These are phyloP conservation scores for Fregetta grallaria DNA, from an alignment of 2,113 vertebrate genomes.

Conservation along the genomic window DNA sequence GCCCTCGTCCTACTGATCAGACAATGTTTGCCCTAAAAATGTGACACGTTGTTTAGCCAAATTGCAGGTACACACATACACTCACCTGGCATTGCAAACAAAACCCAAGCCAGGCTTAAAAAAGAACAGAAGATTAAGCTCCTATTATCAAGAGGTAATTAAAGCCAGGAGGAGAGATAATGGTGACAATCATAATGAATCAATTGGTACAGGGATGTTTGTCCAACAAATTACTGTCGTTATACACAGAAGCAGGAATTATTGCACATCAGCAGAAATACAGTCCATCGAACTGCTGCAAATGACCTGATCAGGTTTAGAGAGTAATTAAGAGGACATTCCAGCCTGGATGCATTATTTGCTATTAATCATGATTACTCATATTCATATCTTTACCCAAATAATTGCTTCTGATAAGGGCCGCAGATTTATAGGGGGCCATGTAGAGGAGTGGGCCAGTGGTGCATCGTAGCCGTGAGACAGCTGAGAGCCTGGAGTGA, in stretches of 20 bases:
- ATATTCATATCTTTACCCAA: conserved; percentile 40
- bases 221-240: conserved; percentile 32
- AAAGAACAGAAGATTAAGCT: conserved; percentile 10
- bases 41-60: neutral
- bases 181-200: neutral
- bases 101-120: neutral
- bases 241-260: conserved; percentile 3
- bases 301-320: neutral
- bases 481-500: neutral
- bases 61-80: neutral
- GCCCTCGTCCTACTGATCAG: neutral
- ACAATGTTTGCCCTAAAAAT: neutral
- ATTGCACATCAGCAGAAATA: conserved; percentile 22
- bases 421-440: conserved; percentile 50
- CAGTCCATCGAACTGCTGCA: neutral
- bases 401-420: conserved; percentile 59
- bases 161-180: conserved; percentile 29
- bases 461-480: neutral
- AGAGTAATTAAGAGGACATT: conserved; percentile 55
- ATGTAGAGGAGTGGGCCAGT: neutral
- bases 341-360: conserved; percentile 4
- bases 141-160: conserved; percentile 51
- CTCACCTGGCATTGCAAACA: neutral
- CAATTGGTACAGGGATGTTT: conserved; percentile 47
- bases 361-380: conserved; percentile 13